phyloP scores from a whole-genome alignment of 2,888 invertebrate species.

The Orthosia cruda region DNA sequence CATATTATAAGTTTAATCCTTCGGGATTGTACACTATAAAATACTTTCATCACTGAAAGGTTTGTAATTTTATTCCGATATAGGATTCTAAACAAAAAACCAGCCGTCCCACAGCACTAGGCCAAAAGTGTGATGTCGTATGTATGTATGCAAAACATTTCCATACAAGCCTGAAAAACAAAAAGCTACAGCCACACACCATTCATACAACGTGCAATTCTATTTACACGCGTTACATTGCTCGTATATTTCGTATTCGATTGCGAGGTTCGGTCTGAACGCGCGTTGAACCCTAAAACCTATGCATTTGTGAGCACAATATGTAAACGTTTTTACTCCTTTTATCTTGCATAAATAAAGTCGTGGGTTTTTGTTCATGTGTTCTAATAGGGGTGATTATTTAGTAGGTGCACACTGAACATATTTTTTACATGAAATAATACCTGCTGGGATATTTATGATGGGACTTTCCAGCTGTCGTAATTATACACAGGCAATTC shows the following conservation, averaged over 20 bases:
- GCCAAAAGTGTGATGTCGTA: constrained; percentile 49
- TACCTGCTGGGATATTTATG: constrained; percentile 17
- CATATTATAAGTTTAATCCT: no score
- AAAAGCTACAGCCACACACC: constrained; percentile 36
- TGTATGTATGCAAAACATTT: constrained; percentile 53
- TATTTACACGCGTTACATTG: constrained; percentile 55
- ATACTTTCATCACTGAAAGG: background rate
- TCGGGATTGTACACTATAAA: no score
- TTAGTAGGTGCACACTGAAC: constrained; percentile 19
- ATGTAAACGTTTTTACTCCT: constrained; percentile 62
- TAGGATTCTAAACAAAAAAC: constrained; percentile 28
- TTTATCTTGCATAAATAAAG: constrained; percentile 66
- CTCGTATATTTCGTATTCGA: constrained; percentile 63
- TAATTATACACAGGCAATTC: constrained; percentile 28
- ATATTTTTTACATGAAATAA: constrained; percentile 44
- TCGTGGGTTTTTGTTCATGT: constrained; percentile 53
- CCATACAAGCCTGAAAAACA: constrained; percentile 44
- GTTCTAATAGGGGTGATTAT: constrained; percentile 57
- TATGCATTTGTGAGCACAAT: constrained; percentile 70
- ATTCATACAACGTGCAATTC: constrained; percentile 59
- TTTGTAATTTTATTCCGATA: constrained; percentile 10
- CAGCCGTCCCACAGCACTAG: constrained; percentile 4
- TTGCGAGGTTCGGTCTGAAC: constrained; percentile 42
- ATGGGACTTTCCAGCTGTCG: constrained; percentile 15
- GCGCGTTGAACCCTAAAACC: constrained; percentile 65